phyloP scores from a whole-genome alignment of 2,888 invertebrate genomes.

The Dynastes maya region DNA sequence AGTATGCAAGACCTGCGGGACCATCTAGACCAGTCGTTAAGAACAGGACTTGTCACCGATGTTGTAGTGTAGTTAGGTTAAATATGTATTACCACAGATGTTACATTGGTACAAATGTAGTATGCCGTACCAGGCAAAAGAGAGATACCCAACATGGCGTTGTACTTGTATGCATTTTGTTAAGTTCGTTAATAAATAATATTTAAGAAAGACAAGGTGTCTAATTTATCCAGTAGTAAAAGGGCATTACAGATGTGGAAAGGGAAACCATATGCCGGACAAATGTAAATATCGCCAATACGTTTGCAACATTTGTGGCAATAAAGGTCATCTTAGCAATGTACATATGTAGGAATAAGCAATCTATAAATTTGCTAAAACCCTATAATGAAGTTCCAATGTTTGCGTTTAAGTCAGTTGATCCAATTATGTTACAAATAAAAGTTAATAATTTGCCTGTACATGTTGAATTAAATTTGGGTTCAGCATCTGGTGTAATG shows the following conservation, averaged over 20 bases:
- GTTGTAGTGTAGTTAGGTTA: background rate
- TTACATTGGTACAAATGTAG: too few relatives aligned
- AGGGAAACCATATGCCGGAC: background rate
- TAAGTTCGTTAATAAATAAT: too few relatives aligned
- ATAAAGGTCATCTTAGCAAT: background rate
- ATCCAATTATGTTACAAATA: background rate
- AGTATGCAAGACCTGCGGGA: too few relatives aligned
- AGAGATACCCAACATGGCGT: too few relatives aligned
- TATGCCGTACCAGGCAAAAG: too few relatives aligned
- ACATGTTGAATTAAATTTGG: background rate
- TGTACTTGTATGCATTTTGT: too few relatives aligned
- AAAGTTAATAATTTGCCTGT: background rate
- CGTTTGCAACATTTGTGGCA: background rate
- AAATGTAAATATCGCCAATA: background rate
- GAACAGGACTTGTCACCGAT: background rate
- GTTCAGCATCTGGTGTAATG: background rate
- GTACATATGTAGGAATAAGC: background rate
- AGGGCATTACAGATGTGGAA: background rate
- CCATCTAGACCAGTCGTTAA: too few relatives aligned
- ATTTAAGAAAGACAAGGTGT: too few relatives aligned
- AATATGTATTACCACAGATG: too few relatives aligned
- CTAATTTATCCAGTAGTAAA: too few relatives aligned
- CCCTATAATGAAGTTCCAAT: background rate
- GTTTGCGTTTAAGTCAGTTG: background rate
- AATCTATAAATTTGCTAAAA: background rate